phyloP scores from a whole-genome alignment of 35 echinoderm and acorn worm species.

The Ophioderma brevispina region DNA sequence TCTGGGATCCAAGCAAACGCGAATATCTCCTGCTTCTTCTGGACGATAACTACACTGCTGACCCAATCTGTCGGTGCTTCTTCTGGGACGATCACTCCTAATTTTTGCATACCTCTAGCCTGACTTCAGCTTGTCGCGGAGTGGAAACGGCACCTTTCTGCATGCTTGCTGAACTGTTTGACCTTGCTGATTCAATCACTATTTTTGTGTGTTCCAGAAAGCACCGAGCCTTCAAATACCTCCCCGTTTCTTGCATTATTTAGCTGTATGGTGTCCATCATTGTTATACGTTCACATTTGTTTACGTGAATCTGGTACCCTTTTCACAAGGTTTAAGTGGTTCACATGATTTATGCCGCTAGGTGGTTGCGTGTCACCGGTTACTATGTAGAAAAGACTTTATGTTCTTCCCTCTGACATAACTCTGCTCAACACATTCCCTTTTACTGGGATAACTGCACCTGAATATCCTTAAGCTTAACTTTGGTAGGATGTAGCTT shows the following conservation, averaged over 20 bases:
- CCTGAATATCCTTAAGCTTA: neutral
- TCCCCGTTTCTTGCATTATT: neutral
- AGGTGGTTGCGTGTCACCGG: neutral
- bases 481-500: too few relatives aligned
- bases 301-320: neutral
- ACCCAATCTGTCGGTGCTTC: slow-evolving; percentile 58
- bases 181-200: neutral
- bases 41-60: slow-evolving; percentile 24
- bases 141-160: slow-evolving; percentile 43
- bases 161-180: slow-evolving; percentile 41
- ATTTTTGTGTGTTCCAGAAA: neutral
- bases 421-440: neutral
- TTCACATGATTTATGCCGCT: slow-evolving; percentile 11
- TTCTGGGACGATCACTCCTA: slow-evolving; percentile 51
- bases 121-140: slow-evolving; percentile 54
- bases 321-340: neutral
- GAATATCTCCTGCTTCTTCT: slow-evolving; percentile 49
- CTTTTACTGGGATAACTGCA: neutral
- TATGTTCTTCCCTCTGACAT: neutral
- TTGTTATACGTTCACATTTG: neutral
- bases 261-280: neutral
- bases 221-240: neutral
- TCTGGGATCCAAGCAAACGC: slow-evolving; percentile 54
- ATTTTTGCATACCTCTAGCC: slow-evolving; percentile 55
- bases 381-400: slow-evolving; percentile 5